Evolutionary conservation across 2,888 invertebrate genomes (phyloP).

Genomic region (Lordiphosa andalusiaca): DNA sequence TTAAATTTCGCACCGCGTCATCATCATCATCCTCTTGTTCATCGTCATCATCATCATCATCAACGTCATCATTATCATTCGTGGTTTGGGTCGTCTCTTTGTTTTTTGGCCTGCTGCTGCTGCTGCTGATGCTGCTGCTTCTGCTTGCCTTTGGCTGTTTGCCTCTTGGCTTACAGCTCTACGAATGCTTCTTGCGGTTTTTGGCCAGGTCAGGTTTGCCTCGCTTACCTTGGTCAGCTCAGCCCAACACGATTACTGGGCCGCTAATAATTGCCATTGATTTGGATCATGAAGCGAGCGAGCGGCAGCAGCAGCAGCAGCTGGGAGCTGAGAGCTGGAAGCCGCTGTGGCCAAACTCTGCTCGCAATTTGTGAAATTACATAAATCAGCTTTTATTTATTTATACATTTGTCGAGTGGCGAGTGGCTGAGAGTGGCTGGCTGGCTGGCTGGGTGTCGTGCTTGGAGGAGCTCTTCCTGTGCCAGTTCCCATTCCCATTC

Average conservation of each 20-base stretch:
- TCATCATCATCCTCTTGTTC: conserved; percentile 31
- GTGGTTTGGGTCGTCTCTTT: conserved; percentile 46
- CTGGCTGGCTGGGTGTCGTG: conserved; percentile 38
- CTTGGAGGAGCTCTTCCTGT: conserved; percentile 13
- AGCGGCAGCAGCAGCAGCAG: conserved; percentile 7
- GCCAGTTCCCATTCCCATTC: conserved; percentile 9
- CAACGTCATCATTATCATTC: conserved; percentile 33
- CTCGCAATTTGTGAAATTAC: conserved; percentile 75
- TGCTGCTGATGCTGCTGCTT: conserved; percentile 11
- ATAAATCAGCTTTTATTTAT: conserved; percentile 76
- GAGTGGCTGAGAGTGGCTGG: conserved; percentile 16
- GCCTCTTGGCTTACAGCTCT: conserved; percentile 20
- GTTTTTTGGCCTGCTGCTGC: conserved; percentile 50
- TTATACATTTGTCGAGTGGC: conserved; percentile 64
- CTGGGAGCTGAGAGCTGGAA: conserved; percentile 16
- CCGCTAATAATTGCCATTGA: conserved; percentile 73
- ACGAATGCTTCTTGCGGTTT: conserved; percentile 19
- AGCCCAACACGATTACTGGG: conserved; percentile 58
- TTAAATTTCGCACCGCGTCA: conserved; percentile 74
- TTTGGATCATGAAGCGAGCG: conserved; percentile 44
- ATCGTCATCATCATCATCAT: conserved; percentile 10
- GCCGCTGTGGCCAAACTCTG: conserved; percentile 23
- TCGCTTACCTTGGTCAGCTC: conserved; percentile 49
- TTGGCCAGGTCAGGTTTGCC: conserved; percentile 51
- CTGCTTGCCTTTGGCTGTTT: conserved; percentile 14